Percentiles rank a stretch among this genome's conserved stretches.
phyloP scores from a whole-genome alignment of 1,140 invertebrate species.

The Pachyrhynchus sulphureomaculatus region DNA sequence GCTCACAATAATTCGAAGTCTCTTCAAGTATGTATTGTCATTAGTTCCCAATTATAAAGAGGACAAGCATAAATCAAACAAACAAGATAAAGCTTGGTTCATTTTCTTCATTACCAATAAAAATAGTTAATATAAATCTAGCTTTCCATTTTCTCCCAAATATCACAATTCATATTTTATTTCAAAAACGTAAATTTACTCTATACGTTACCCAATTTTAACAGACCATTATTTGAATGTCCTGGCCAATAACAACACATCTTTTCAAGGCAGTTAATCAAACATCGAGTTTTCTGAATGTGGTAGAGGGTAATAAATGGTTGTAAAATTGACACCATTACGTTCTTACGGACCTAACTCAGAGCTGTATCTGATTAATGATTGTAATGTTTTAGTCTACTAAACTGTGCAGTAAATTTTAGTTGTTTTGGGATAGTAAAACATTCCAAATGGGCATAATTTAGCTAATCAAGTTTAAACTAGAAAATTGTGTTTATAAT shows the following conservation, averaged over 20 bases:
- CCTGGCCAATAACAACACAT: slow-evolving; percentile 24
- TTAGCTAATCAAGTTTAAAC: slow-evolving; percentile 6
- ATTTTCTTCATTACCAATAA: no score
- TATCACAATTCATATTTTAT: no score
- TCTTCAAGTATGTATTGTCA: no score
- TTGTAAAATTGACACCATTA: slow-evolving; percentile 30
- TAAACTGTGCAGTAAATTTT: slow-evolving; percentile 27
- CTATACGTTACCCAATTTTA: slow-evolving; percentile 1
- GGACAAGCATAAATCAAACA: no score
- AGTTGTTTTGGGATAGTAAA: slow-evolving; percentile 19
- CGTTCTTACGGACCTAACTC: slow-evolving; percentile 14
- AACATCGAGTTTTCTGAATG: slow-evolving; percentile 22
- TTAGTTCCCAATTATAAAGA: no score
- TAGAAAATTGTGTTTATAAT: no score
- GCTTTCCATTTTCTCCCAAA: no score
- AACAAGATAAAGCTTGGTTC: no score
- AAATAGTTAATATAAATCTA: no score
- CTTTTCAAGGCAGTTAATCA: slow-evolving; percentile 24
- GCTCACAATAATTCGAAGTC: no score
- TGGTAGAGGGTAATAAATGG: slow-evolving; percentile 25
- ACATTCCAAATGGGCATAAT: slow-evolving; percentile 11
- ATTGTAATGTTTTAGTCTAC: slow-evolving; percentile 22
- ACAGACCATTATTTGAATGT: slow-evolving; percentile 26
- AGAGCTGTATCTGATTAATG: slow-evolving; percentile 19
- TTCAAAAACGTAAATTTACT: no score